These are phyloP conservation scores for Mormyrus hasselquistii DNA, from an alignment of 2,797 vertebrate species.

Conservation along the genomic window DNA sequence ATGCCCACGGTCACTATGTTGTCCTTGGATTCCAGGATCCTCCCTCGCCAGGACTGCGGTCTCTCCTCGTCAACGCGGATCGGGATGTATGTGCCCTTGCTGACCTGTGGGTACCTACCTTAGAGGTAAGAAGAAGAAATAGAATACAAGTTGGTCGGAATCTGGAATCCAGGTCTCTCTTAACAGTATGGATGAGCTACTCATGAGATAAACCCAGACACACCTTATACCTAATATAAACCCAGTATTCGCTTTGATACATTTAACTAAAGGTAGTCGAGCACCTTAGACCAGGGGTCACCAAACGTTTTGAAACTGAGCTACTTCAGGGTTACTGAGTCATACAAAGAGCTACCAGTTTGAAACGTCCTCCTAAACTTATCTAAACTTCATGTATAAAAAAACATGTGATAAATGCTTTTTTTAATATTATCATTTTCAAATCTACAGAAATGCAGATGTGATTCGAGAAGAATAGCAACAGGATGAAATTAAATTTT, in stretches of 20 bases:
- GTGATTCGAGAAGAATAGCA: neutral
- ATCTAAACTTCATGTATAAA: neutral
- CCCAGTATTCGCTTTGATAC: neutral
- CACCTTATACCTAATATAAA: neutral
- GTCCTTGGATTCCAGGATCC: conserved; percentile 51
- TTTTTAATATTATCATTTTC: neutral
- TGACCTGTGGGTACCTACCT: conserved; percentile 83
- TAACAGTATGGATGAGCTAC: neutral
- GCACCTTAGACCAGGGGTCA: neutral
- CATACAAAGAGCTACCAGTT: neutral
- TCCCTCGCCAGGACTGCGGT: conserved; percentile 70
- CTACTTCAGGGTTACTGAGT: neutral
- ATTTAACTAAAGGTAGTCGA: neutral
- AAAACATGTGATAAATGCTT: neutral
- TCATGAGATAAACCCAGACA: neutral
- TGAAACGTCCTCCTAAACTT: neutral
- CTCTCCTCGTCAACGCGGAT: conserved; percentile 61
- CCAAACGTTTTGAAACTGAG: neutral
- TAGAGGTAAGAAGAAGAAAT: neutral
- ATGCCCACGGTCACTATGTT: conserved; percentile 68
- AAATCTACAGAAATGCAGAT: neutral
- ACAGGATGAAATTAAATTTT: neutral
- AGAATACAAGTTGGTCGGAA: neutral
- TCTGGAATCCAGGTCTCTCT: neutral
- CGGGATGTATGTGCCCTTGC: conserved; percentile 84